Evolutionary conservation across 2,888 invertebrate genomes (phyloP), one percentile per base, ranked within the genome.

Genomic region (Nineta flava): DNA sequence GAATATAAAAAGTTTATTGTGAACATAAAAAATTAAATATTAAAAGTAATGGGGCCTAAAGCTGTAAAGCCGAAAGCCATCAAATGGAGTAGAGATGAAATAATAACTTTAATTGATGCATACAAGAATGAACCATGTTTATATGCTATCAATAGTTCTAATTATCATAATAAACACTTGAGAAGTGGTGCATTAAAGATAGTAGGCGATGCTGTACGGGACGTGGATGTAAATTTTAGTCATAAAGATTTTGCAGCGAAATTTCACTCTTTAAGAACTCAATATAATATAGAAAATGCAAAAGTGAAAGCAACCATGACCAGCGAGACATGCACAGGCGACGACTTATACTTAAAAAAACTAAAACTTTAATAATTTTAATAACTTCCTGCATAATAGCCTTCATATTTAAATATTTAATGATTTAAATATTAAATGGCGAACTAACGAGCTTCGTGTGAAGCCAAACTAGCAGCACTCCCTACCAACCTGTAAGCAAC

Each of bases 71-170:
- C 41, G 6, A 41, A 41, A 41, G 9, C 41, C 9, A 41, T 41
- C 41, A 41, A 41, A 41, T 13, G 41, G 41, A 41, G 9, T 41
- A 15, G 13, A 41, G 41, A 13, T 41, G 41, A 41, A 41, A 41
- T 41, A 41, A 41, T 41, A 41, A 9, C 9, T 41, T 41, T 41
- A 41, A 41, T 41, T 41, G 15, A 41, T 41, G 41, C 41, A 41
- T 41, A 41, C 41, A 41, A 41, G 41, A 41, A 41, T 12, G 41
- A 41, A 41, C 41, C 41, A n/a, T 41, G 41, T 41, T 41, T 41
- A 41, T 41, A 41, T 41, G n/a, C 41, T 9, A 41, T 41, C 13
- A 41, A 41, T 41, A 41, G 41, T 41, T 41, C 41, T 12, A 41
- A 41, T 41, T 41, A 41, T 41, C 41, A 41, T 13, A 41, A 41